Conservation (phyloP, 2,113 vertebrate species). For the Otis tarda region DNA sequence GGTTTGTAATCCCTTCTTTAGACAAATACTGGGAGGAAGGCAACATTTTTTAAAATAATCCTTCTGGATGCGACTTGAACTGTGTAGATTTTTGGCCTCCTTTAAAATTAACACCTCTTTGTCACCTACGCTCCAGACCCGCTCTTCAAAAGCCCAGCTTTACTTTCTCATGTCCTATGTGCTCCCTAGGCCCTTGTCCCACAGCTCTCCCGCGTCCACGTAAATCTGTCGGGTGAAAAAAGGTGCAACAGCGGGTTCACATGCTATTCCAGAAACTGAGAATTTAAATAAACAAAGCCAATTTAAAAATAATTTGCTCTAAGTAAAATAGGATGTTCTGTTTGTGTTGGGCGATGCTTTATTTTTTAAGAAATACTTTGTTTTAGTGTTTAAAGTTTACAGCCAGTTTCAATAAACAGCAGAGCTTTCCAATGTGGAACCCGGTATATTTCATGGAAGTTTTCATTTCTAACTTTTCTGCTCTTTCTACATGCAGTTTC, state of each 20-base stretch:
- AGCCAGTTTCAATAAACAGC: conserved; percentile 59
- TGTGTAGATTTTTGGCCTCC: neutral
- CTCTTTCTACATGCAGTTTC: neutral
- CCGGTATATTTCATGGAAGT: neutral
- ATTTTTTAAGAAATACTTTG: conserved; percentile 53
- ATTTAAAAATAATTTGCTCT: conserved; percentile 26
- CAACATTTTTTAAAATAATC: conserved; percentile 52
- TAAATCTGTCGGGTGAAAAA: neutral
- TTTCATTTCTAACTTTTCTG: neutral
- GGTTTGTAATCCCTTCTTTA: conserved; percentile 67
- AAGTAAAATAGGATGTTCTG: conserved; percentile 15
- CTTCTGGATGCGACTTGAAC: conserved; percentile 43
- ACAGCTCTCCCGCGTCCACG: neutral
- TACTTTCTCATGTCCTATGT: neutral
- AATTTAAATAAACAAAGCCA: conserved; percentile 34
- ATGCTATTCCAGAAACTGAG: conserved; percentile 6
- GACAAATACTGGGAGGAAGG: conserved; percentile 45
- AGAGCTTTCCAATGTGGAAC: conserved; percentile 31
- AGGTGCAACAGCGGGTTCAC: neutral
- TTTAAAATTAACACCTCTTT: neutral
- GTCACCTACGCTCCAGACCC: neutral
- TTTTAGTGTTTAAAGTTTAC: conserved; percentile 18
- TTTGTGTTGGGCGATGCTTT: conserved; percentile 42
- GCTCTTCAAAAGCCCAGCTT: neutral
- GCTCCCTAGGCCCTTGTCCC: neutral